Conservation (phyloP, 2,113 vertebrate species). For the Nothoprocta perdicaria region DNA sequence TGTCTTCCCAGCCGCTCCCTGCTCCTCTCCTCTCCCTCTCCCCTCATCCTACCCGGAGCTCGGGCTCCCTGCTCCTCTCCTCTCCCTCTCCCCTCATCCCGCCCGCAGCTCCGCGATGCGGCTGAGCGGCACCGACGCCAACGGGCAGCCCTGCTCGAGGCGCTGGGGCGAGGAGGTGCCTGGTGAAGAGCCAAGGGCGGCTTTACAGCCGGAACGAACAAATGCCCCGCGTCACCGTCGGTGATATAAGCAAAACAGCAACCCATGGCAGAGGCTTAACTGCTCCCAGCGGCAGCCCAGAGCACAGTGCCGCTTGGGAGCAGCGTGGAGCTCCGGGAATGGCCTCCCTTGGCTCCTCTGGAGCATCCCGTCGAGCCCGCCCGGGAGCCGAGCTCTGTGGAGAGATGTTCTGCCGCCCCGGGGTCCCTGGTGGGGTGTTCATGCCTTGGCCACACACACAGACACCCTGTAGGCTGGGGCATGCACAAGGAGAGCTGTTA, state of each 20-base stretch:
- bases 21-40: not conserved
- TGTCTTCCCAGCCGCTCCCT: not conserved
- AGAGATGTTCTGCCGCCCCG: fast-evolving
- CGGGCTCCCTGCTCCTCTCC: not conserved
- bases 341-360: not conserved
- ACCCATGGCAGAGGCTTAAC: not conserved
- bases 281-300: not conserved
- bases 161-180: constrained; percentile 5
- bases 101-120: not conserved
- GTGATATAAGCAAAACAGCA: constrained; percentile 29
- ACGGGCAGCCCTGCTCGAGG: not conserved
- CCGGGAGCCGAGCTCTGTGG: not conserved
- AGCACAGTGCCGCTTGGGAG: fast-evolving
- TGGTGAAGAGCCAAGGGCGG: constrained; percentile 48
- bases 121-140: not conserved
- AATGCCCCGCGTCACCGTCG: not conserved
- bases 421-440: not conserved
- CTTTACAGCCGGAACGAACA: constrained; percentile 54
- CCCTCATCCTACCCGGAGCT: not conserved
- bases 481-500: too few relatives aligned
- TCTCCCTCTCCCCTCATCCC: not conserved
- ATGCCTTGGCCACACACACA: too few relatives aligned
- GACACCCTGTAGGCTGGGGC: fast-evolving
- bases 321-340: not conserved
- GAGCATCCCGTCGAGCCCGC: fast-evolving